Base-by-base conservation (phyloP, 2,113 vertebrate species). In the Eira barbara region DNA sequence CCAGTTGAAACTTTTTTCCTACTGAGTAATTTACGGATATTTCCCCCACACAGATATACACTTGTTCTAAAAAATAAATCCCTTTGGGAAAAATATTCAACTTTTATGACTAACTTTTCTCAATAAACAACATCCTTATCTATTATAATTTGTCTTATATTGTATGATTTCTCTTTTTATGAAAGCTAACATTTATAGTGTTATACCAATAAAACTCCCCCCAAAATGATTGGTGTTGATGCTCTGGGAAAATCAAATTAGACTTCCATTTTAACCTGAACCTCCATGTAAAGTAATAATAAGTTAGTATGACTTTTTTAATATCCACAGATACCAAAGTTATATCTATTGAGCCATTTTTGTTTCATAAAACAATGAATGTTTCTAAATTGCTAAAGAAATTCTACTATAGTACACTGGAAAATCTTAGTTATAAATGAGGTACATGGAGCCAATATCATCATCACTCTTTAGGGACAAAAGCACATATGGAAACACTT, bases 401-500 rank as follows among this genome's bases (percentile, higher is more conserved):
- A 94, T 89, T 76, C 61, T 92, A 14, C 90, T 87, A 59, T 4
- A 81, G 25, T 47, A 42, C 27, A 31, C 15, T 71, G 45, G 91
- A 91, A 87, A 87, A 55, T 76, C 36, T 76, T 78, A 94, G 74
- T 85, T 92, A 81, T 85, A 92, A 96, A 91, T 95, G 90, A 97
- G 45, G 69, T 92, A 65, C 45, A 55, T 67, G 45, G 84, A 92
- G 80, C 92, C 94, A 91, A 84, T 20, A 85, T 78, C 94, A 97
- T 98, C 96, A 97, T 92, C 87, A 97, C 81, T 95, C 97, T 98
- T 96, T 85, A 82, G 97, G 94, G 97, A 98, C 71, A 89, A 82
- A 93, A 92, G 82, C 95, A 80, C 97, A 97, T 97, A 97, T 97
- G 97, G 96, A 97, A 97, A 93, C 92, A 97, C 93, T 98, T 97